phyloP scores from a whole-genome alignment of 2,797 vertebrate species.

The Anas flavirostris region DNA sequence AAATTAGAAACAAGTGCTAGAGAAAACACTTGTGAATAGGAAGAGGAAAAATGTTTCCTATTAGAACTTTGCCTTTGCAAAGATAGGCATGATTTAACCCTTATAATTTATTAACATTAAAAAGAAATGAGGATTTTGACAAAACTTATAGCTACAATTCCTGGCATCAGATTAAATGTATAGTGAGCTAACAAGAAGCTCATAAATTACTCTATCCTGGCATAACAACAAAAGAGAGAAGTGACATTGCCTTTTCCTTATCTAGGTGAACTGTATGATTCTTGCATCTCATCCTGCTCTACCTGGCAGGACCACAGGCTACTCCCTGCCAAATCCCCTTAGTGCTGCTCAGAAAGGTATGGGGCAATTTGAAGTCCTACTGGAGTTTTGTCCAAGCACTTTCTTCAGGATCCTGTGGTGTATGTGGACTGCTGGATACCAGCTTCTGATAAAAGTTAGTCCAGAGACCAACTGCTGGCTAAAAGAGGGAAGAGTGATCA shows the following conservation, averaged over 20 bases:
- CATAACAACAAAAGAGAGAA: background rate
- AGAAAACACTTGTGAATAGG: background rate
- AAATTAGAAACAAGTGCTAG: background rate
- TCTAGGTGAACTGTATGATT: background rate
- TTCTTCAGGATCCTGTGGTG: accelerated
- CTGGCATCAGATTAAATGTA: background rate
- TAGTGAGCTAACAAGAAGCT: background rate
- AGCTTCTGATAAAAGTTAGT: background rate
- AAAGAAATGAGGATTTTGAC: background rate
- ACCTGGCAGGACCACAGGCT: accelerated
- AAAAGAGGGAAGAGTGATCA: background rate
- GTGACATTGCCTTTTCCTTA: background rate
- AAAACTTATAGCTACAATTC: background rate
- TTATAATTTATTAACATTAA: background rate
- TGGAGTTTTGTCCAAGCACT: background rate
- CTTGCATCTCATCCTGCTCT: background rate
- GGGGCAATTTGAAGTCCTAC: background rate
- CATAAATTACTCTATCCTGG: background rate
- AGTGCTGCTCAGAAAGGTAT: background rate
- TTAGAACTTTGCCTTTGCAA: background rate
- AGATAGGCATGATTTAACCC: background rate
- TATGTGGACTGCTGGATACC: background rate
- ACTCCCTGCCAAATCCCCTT: background rate
- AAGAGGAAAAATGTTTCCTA: background rate
- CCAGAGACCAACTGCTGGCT: background rate